A percentile compares a stretch with the other conserved stretches of the same genome.
Conservation (phyloP, 23 tunicate genomes). For the Styela plicata region DNA sequence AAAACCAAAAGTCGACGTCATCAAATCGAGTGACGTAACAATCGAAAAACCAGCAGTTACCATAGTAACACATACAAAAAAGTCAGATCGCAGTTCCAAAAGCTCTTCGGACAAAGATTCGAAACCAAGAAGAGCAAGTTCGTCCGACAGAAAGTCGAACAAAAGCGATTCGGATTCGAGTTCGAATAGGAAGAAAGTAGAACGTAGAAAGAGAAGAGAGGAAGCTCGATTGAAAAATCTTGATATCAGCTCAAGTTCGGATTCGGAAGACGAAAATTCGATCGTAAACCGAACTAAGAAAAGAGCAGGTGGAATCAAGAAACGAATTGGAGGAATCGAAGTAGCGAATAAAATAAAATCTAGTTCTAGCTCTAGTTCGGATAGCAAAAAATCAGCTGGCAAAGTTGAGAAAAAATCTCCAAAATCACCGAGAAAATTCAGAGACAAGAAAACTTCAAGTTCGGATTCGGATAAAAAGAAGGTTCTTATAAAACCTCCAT, state of each 20-base stretch:
- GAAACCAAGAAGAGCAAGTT: background rate
- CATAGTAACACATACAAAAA: background rate
- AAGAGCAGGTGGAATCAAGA: background rate
- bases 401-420: background rate
- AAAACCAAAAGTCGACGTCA: conserved; percentile 1
- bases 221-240: conserved; percentile 8
- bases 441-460: background rate
- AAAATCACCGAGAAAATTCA: background rate
- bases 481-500: background rate
- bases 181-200: background rate
- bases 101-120: background rate
- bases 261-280: background rate
- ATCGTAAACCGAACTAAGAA: background rate
- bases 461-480: conserved; percentile 5
- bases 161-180: background rate
- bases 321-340: background rate
- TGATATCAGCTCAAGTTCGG: background rate
- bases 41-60: background rate
- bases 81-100: background rate
- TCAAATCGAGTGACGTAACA: background rate
- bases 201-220: background rate
- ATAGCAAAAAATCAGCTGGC: background rate
- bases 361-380: background rate
- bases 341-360: background rate
- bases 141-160: background rate